Evolutionary conservation across 1,140 invertebrate species (phyloP).

Genomic region (Eufriesea mexicana): DNA sequence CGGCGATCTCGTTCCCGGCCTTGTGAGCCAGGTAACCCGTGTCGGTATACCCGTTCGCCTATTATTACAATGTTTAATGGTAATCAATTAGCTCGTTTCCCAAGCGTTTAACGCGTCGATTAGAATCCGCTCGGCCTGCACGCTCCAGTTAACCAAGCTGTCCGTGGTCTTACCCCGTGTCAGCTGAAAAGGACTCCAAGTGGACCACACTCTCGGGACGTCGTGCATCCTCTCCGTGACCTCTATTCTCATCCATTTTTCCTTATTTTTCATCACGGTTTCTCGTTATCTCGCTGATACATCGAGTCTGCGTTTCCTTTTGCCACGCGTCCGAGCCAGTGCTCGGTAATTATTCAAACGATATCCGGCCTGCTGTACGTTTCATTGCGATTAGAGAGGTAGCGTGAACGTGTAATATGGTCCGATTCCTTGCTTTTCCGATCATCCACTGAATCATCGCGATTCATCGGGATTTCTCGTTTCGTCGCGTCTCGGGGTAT

Average conservation of each 20-base stretch:
- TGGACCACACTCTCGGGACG: not conserved
- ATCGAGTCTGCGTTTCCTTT: no score
- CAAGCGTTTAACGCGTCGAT: constrained; percentile 11
- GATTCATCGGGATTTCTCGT: no score
- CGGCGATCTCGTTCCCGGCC: not conserved
- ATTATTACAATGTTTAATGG: constrained; percentile 14
- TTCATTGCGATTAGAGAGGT: constrained; percentile 11
- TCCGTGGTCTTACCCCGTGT: not conserved
- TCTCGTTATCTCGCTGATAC: no score
- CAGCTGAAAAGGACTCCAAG: not conserved
- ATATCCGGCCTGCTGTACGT: constrained; percentile 12
- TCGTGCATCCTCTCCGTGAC: no score
- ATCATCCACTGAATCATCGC: no score
- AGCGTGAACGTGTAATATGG: not conserved
- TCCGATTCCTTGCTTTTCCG: not conserved
- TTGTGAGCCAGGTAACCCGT: not conserved
- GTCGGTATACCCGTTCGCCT: no score
- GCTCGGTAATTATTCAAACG: constrained; percentile 24
- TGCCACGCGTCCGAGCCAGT: not conserved
- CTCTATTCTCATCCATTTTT: not conserved
- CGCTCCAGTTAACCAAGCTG: not conserved
- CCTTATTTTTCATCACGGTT: not conserved
- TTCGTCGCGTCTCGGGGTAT: no score
- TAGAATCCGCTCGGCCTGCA: constrained; percentile 4
- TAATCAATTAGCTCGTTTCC: constrained; percentile 31